Base-by-base conservation (phyloP, 2,797 vertebrate genomes). In the Rhynchotus rufescens region DNA sequence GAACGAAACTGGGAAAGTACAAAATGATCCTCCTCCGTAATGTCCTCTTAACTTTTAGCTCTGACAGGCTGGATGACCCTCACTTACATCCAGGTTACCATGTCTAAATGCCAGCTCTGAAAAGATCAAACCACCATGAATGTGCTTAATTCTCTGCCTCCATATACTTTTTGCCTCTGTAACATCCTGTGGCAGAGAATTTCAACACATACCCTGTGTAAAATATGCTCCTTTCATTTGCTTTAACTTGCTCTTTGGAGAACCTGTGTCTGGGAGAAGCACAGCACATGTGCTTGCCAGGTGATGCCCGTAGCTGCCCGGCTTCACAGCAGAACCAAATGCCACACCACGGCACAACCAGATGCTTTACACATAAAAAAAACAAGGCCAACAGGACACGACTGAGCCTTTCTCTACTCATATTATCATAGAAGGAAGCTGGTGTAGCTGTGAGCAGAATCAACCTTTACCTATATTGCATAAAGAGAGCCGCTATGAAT, bases 121-220 rank as follows among this genome's bases (percentile, higher is more conserved):
- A 69, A 64, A 94, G 56, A 32, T 8, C 45, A 42, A 22, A 54
- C 73, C 81, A 44, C 38, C 20, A 21, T 2, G 0, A 57, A 85
- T 7, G 42, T 5, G 34, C 66, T 80, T 66, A 32, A 56, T 51
- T 51, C 69, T 78, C 79, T 84, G n/a, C 32, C 66, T 78, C 79
- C 26, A 0, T 0, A 20, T 42, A 61, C 71, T 67, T 45, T 47
- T 47, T 83, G 80, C 67, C 86, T 30, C 72, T 2, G 1, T 71
- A 65, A 67, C 68, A 65, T 21, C 75, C 59, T 61, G 11, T 30
- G 59, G 62, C 47, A 69, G 59, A 19, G 59, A 62, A 36, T 38
- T 90, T 54, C 26, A 83, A 73, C 25, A 12, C 0, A 1, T 47
- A 56, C 28, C 1, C 0, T 0, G 0, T 23, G 64, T 54, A 7